These are phyloP conservation scores for Hydrocynus forskahlii DNA, from an alignment of 2,797 vertebrate genomes.

Conservation along the genomic window DNA sequence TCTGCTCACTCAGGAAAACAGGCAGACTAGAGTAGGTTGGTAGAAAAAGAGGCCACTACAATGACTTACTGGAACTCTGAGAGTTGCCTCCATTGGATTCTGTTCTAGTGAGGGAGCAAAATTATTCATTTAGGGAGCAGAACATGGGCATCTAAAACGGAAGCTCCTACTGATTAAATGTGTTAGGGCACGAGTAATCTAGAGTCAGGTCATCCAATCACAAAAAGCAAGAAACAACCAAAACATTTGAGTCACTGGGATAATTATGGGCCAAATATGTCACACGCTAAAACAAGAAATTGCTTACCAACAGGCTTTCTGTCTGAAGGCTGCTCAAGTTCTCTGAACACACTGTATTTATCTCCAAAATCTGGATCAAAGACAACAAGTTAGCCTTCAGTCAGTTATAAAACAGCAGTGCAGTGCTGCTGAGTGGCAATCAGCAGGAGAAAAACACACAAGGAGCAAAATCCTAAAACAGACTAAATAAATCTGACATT, in stretches of 20 bases:
- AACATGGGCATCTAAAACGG: background rate
- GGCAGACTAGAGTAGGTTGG: constrained; percentile 62
- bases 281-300: constrained; percentile 10
- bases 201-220: background rate
- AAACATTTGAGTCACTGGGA: background rate
- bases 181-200: background rate
- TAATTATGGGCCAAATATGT: background rate
- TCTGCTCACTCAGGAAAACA: constrained; percentile 54
- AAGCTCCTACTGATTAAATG: background rate
- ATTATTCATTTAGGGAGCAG: background rate
- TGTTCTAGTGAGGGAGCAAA: constrained; percentile 85
- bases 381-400: constrained; percentile 1
- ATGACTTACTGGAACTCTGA: constrained; percentile 89
- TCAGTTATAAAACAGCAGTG: background rate
- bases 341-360: constrained; percentile 97
- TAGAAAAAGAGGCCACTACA: constrained; percentile 74
- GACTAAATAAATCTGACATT: background rate
- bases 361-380: constrained; percentile 84
- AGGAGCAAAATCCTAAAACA: background rate
- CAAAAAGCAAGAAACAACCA: background rate
- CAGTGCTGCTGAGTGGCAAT: background rate
- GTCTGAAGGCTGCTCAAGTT: constrained; percentile 87
- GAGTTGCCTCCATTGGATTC: constrained; percentile 84
- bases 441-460: background rate
- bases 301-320: constrained; percentile 89